Evolutionary conservation across 2,113 vertebrate species (phyloP), one percentile per base, ranked within the genome.

Genomic region (Isurus oxyrinchus): DNA sequence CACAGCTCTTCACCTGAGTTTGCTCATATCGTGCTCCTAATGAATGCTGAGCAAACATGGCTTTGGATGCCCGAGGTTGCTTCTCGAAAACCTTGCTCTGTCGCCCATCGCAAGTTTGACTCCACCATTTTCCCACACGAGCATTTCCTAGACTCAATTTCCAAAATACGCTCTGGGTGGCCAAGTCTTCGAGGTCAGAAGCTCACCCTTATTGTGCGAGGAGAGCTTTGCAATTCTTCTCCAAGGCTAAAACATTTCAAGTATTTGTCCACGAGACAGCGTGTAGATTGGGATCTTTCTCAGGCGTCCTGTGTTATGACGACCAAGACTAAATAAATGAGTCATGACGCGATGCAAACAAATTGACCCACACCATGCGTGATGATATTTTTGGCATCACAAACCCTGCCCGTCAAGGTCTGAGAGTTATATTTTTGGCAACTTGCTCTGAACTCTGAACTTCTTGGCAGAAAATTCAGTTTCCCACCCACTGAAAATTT

Each of bases 331-430:
- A 84, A 84, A 40, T 84, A 19, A 84, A 84, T 84, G n/a, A 44
- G 14, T 84, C 79, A 84, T 1, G n/a, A 44, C 79, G 4, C 16
- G 40, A 40, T 16, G n/a, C 79, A 84, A 84, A 44, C 8, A 14
- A 84, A 84, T 84, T 44, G 16, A 40, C 79, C 79, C n/a, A 84
- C 79, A 84, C 44, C 79, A 84, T 84, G 79, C 40, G 79, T 40
- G 79, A 84, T 84, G 79, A 84, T 84, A 84, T 84, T 84, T 84
- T 84, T 84, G 79, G 79, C 79, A 84, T 84, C 13, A 16, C n/a
- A 84, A 40, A 5, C 79, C 5, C 35, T 40, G 14, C 35, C n/a
- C 79, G n/a, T 84, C 79, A 84, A 84, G 79, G 76, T n/a, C 76
- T 31, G 10, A 79, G 35, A n/a, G n/a, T 84, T 40, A 40, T 84